Conservation (phyloP, 2,113 vertebrate species). For the Trogon surrucura region DNA sequence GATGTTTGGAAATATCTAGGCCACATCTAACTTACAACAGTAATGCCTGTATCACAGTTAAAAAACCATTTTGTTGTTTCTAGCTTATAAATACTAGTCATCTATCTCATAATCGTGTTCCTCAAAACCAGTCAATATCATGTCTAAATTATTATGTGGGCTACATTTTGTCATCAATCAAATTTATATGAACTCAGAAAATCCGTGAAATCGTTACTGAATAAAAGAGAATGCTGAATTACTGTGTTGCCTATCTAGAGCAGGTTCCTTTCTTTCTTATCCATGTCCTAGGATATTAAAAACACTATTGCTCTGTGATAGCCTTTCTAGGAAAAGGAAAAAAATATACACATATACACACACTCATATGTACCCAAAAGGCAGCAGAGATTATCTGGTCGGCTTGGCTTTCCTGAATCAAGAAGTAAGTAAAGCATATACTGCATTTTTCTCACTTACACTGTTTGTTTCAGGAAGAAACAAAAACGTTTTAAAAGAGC, state of each 20-base stretch:
- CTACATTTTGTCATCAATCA: background rate
- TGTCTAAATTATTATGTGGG: background rate
- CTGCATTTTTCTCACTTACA: background rate
- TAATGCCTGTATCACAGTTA: background rate
- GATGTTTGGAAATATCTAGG: background rate
- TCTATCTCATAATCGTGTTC: background rate
- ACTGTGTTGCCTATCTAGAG: background rate
- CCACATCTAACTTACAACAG: background rate
- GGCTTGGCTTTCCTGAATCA: background rate
- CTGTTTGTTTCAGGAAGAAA: background rate
- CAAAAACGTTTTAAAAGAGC: rapidly evolving
- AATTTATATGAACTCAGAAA: background rate
- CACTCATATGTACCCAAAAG: background rate
- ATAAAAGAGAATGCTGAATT: background rate
- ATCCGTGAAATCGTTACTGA: background rate
- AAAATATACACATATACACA: background rate
- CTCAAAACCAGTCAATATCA: background rate
- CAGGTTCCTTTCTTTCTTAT: background rate
- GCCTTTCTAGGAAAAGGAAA: background rate
- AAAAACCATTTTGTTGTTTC: background rate
- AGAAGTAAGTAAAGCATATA: background rate
- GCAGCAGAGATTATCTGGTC: background rate
- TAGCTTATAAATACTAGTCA: background rate
- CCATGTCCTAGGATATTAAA: background rate
- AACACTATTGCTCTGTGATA: background rate